Evolutionary conservation across 2,113 vertebrate genomes (phyloP), one percentile per base, ranked within the genome.

Genomic region (Piaya cayana): DNA sequence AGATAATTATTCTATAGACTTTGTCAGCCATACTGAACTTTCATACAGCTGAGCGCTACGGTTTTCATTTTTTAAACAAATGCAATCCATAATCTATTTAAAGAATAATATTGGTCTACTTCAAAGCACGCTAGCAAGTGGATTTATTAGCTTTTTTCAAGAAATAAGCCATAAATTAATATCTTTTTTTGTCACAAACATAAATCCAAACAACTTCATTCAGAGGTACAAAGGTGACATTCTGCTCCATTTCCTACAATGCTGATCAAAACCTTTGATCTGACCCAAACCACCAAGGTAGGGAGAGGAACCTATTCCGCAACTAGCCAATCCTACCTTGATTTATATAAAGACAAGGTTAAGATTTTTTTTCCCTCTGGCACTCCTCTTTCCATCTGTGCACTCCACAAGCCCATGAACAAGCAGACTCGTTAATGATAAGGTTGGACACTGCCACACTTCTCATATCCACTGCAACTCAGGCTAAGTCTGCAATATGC

Each of bases 11-110:
- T 82, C 59, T 74, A 13, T 0, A 80, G 63, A 55, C 9, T 26
- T 85, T 50, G 36, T 81, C 83, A 67, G 81, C 63, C 26, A 67
- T 22, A 21, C 32, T 0, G 5, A 60, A 71, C 79, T 63, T 90
- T 50, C 50, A 81, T 45, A 74, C 18, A 81, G 43, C n/a, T 12
- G 10, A 90, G 32, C 70, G 32, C 20, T 70, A 27, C 2, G 27
- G 77, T 50, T 86, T 81, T 81, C 5, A 37, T 55, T 89, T 93
- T 70, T 83, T 15, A 75, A 85, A 80, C 20, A 76, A 76, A 86
- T 5, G 55, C 76, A 76, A 69, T 37, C 45, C 34, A 23, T 16
- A 59, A 30, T 53, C 83, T 39, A 53, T 75, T 62, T 58, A 63
- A 80, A 80, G 19, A 92, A 77, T 60, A 76, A 59, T 69, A 67